Percentiles rank a stretch among this genome's conserved stretches.
phyloP scores from a whole-genome alignment of 2,888 invertebrate species.

The Neoaliturus tenellus region DNA sequence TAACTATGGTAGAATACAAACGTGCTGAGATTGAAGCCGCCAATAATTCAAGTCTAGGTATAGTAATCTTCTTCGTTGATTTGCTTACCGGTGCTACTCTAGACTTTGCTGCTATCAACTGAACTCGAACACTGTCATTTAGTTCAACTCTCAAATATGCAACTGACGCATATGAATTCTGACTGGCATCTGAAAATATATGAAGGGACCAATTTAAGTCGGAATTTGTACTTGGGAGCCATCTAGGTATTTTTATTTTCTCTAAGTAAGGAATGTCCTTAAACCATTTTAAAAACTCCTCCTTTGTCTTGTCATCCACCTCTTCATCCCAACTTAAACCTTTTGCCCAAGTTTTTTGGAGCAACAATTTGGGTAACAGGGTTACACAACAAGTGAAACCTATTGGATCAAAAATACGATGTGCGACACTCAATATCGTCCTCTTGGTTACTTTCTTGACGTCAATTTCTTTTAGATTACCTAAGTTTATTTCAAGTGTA shows the following conservation, averaged over 20 bases:
- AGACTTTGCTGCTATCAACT: too few species aligned
- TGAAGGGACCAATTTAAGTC: too few species aligned
- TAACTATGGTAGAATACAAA: too few species aligned
- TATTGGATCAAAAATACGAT: slow-evolving; percentile 65
- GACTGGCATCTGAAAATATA: too few species aligned
- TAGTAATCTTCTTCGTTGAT: too few species aligned
- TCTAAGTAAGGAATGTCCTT: not conserved
- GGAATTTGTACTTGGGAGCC: not conserved
- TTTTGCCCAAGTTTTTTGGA: slow-evolving; percentile 57
- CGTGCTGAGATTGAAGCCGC: too few species aligned
- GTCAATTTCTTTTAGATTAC: slow-evolving; percentile 25
- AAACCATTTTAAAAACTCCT: not conserved
- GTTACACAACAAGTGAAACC: slow-evolving; percentile 62
- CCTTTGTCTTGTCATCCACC: not conserved
- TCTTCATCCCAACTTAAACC: slow-evolving; percentile 14
- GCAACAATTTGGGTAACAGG: slow-evolving; percentile 63
- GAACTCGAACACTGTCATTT: too few species aligned
- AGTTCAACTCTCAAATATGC: too few species aligned
- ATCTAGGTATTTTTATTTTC: not conserved
- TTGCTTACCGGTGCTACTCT: too few species aligned
- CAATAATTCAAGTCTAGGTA: too few species aligned
- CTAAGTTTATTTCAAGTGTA: too few species aligned
- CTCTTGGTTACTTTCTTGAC: slow-evolving; percentile 35
- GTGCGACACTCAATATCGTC: slow-evolving; percentile 59
- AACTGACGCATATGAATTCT: too few species aligned